Conservation (phyloP, 2,113 vertebrate species). For the Toxotes chatareus region DNA sequence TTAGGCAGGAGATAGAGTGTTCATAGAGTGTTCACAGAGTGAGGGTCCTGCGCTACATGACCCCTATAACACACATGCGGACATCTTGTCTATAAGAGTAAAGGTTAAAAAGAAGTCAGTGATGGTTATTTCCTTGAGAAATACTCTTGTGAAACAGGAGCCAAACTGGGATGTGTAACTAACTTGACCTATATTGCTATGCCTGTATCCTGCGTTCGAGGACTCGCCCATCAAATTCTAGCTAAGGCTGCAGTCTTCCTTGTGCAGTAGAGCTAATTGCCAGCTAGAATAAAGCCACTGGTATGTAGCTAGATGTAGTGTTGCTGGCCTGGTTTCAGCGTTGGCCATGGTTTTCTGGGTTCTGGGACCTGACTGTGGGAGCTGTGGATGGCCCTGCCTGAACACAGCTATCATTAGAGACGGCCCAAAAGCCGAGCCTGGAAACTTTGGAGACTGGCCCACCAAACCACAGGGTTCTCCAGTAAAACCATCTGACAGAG, state of each 20-base stretch:
- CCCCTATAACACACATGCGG: neutral
- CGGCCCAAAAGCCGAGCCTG: slow-evolving; percentile 54
- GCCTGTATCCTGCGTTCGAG: slow-evolving; percentile 17
- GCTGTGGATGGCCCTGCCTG: slow-evolving; percentile 61
- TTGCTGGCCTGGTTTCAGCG: slow-evolving; percentile 55
- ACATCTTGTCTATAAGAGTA: neutral
- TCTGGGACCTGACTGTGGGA: slow-evolving; percentile 62
- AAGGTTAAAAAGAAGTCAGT: neutral
- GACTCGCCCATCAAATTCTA: slow-evolving; percentile 41
- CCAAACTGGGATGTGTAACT: slow-evolving; percentile 29
- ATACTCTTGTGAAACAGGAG: neutral
- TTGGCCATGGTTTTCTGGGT: slow-evolving; percentile 50
- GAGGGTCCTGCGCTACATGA: neutral
- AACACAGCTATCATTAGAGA: slow-evolving; percentile 75
- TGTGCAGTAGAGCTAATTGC: slow-evolving; percentile 66
- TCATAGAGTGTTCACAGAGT: neutral
- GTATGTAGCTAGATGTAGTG: slow-evolving; percentile 71
- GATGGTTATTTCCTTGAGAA: neutral
- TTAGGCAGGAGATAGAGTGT: neutral
- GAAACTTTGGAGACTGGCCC: slow-evolving; percentile 68
- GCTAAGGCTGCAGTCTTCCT: slow-evolving; percentile 43
- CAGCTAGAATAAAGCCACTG: slow-evolving; percentile 79
- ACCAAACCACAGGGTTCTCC: slow-evolving; percentile 57
- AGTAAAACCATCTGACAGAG: slow-evolving; percentile 46
- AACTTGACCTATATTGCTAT: slow-evolving; percentile 51